Base-by-base conservation (phyloP, 2,888 invertebrate genomes). In the Drosophila nr. fundita region DNA sequence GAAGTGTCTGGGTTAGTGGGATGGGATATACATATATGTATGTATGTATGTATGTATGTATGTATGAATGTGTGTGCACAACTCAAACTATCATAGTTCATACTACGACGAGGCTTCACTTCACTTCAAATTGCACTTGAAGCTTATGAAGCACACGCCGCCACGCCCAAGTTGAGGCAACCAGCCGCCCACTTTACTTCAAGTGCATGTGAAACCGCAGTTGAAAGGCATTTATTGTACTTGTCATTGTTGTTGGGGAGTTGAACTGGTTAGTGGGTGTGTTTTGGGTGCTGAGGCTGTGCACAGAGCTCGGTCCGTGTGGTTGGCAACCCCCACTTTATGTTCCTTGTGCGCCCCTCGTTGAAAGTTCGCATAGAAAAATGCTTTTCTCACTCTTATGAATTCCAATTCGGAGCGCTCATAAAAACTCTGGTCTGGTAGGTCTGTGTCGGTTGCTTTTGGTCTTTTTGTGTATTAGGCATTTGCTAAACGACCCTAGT, bases 181-280 rank as follows among this genome's bases (percentile, higher is more conserved):
- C 55, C 29, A 58, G 21, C 38, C 60, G 59, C 58, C 64, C 74
- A 77, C 87, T 87, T 80, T 76, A 75, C 78, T 85, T 88, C 89
- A 88, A 90, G 90, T 89, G 90, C 90, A 88, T 88, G 88, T 90
- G 90, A 88, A 89, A 88, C 88, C 90, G 87, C 88, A 90, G 88
- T 89, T 90, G 89, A 90, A 87, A 90, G 87, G 90, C 88, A 88
- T 90, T 88, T 90, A 89, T 90, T 84, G 90, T 90, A 87, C 90
- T 89, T 87, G 87, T 86, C 87, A 83, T 89, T 90, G 89, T 90
- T 83, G 87, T 77, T 76, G 84, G 60, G 52, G 65, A 57, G 64
- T 42, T 59, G 13, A 54, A 4, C 42, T 45, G 49, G 45, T 30
- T 29, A 38, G 45, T 21, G 42, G 29, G 29, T 18, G 29, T 18